phyloP scores from a whole-genome alignment of 1,140 invertebrate species.

The Acromyrmex charruanus region DNA sequence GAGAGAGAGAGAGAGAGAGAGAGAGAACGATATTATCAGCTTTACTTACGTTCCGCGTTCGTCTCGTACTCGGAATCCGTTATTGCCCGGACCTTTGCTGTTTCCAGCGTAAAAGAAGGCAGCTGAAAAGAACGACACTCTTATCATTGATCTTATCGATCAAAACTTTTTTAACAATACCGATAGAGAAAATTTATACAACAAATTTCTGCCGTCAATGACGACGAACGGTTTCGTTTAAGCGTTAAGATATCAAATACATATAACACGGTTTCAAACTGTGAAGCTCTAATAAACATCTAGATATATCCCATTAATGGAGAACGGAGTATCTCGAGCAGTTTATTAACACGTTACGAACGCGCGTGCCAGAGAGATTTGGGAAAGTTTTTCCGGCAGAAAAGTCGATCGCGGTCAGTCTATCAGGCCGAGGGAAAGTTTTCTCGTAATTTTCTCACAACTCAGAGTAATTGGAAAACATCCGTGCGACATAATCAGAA shows the following conservation, averaged over 20 bases:
- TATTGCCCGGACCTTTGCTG: conserved; percentile 88
- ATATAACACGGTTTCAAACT: conserved; percentile 44
- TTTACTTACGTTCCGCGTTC: conserved; percentile 90
- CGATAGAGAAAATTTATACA: neutral
- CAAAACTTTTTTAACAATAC: neutral
- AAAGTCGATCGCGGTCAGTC: conserved; percentile 59
- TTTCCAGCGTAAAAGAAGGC: conserved; percentile 95
- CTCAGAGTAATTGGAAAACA: neutral
- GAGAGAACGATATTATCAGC: neutral
- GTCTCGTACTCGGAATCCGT: conserved; percentile 92
- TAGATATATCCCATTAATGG: conserved; percentile 50
- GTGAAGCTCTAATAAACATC: conserved; percentile 66
- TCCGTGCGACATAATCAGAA: neutral
- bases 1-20: too few relatives aligned
- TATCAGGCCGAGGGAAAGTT: conserved; percentile 52
- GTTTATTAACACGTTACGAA: conserved; percentile 24
- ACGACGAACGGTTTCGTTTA: conserved; percentile 12
- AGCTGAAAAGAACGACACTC: conserved; percentile 87
- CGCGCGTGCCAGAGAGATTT: conserved; percentile 53
- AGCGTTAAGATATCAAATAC: conserved; percentile 8
- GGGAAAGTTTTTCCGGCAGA: conserved; percentile 65
- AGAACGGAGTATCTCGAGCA: conserved; percentile 26
- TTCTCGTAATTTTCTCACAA: conserved; percentile 18
- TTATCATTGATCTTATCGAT: neutral
- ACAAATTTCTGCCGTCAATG: neutral